These are phyloP conservation scores for Lucifuga dentata DNA, from an alignment of 2,113 vertebrate species.

Conservation along the genomic window DNA sequence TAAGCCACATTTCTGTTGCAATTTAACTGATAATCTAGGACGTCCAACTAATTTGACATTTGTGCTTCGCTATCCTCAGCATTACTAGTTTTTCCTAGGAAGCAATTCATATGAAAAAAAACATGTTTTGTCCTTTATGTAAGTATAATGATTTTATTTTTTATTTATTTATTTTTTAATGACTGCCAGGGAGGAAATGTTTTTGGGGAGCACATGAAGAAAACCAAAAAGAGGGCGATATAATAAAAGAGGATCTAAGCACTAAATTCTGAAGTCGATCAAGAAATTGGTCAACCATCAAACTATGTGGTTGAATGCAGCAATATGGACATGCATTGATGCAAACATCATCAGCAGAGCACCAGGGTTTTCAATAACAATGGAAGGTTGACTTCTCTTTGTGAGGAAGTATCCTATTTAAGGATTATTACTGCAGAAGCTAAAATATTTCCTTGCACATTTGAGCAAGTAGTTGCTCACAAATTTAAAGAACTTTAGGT, in stretches of 20 bases:
- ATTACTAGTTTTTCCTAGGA: conserved; percentile 52
- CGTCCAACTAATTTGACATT: conserved; percentile 45
- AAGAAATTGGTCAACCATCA: conserved; percentile 59
- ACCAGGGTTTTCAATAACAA: too few relatives aligned
- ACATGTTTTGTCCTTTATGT: conserved; percentile 70
- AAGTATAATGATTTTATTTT: conserved; percentile 62
- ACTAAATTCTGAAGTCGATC: conserved; percentile 55
- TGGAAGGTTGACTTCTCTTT: too few relatives aligned
- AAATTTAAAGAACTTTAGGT: neutral
- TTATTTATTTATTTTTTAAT: too few relatives aligned
- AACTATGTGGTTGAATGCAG: too few relatives aligned
- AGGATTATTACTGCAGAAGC: too few relatives aligned
- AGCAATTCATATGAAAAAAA: conserved; percentile 60
- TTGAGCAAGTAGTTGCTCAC: too few relatives aligned
- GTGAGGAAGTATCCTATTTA: too few relatives aligned
- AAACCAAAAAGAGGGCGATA: conserved; percentile 66
- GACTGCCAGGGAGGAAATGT: conserved; percentile 53
- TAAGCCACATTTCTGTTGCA: conserved; percentile 14
- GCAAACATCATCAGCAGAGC: too few relatives aligned
- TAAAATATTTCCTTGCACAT: too few relatives aligned
- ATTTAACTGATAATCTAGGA: conserved; percentile 27
- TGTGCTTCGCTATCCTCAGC: conserved; percentile 27
- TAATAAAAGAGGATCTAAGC: conserved; percentile 66
- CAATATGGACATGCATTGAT: too few relatives aligned
- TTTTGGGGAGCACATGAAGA: conserved; percentile 61